These are phyloP conservation scores for Trissolcus basalis DNA, from an alignment of 1,140 invertebrate genomes.

Conservation along the genomic window DNA sequence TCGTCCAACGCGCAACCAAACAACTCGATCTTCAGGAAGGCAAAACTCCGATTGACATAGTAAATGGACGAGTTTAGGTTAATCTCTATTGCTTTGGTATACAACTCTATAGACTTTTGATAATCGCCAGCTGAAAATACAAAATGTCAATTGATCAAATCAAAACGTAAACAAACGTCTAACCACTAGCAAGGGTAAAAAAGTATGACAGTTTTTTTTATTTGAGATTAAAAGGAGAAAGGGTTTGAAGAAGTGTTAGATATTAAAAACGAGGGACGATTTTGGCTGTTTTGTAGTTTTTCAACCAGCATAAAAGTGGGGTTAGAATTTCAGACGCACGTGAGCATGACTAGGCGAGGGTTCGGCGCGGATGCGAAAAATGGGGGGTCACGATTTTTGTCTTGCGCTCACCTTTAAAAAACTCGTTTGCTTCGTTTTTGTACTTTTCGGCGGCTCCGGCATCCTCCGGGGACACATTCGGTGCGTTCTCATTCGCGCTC, in stretches of 20 bases:
- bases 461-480: slow-evolving; percentile 67
- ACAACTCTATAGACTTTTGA: slow-evolving; percentile 90
- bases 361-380: background rate
- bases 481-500: slow-evolving; percentile 28
- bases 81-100: slow-evolving; percentile 92
- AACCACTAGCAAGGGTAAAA: background rate
- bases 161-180: background rate
- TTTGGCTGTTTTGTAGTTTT: too few relatives aligned
- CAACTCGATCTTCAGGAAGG: slow-evolving; percentile 93
- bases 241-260: too few relatives aligned
- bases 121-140: slow-evolving; percentile 88
- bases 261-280: too few relatives aligned
- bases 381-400: background rate
- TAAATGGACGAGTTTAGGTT: slow-evolving; percentile 89
- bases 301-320: background rate
- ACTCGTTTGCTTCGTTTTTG: slow-evolving; percentile 90
- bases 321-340: background rate
- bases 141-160: background rate
- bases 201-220: background rate
- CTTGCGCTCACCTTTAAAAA: slow-evolving; percentile 86
- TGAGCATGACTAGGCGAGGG: background rate
- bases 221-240: too few relatives aligned
- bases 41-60: slow-evolving; percentile 96
- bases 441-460: slow-evolving; percentile 80
- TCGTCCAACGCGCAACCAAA: slow-evolving; percentile 95